Base-by-base conservation (phyloP, 2,888 invertebrate species). In the Sialis lutaria region DNA sequence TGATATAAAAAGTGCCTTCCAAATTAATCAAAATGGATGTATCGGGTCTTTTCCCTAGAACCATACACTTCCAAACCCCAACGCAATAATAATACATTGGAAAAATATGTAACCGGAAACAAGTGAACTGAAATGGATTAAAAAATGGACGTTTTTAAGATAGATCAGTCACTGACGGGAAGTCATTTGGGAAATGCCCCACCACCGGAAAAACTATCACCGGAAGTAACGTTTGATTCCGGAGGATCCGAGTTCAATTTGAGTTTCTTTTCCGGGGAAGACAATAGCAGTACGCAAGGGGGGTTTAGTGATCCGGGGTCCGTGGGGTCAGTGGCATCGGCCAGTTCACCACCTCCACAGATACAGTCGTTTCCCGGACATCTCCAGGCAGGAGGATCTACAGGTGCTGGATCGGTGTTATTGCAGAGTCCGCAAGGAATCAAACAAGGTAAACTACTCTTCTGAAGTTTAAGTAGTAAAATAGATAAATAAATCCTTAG, bases 231-330 rank as follows among this genome's bases (percentile, higher is more conserved):
- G 58, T 79, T 83, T 66, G 82, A 82, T 64, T 78, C 81, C 55
- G 78, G 77, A 22, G 78, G 77, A 60, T 75, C 80, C 53, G 82
- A 84, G 64, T 86, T 86, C 65, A 81, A 84, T 65, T 72, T 86
- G 60, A 76, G 82, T 64, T 86, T 85, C 69, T 85, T 84, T 70
- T 68, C 67, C 52, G 72, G 74, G 51, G 81, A 80, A 57, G 77
- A 77, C 58, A 22, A 22, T 22, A 22, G 22, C 22, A 75, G 75
- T 57, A 77, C 73, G 54, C 75, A 76, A 6, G 77, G 77, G 59
- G 77, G 76, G 44, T 79, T 77, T 63, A 77, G 79, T 63, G 75
- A 76, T 61, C 72, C 76, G 35, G 77, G 76, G 34, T 78, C 78
- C 46, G 74, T 78, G 47, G 79, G 77, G 49, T 73, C 67, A 59